Evolutionary conservation across 2,113 vertebrate genomes (phyloP), one percentile per base, ranked within the genome.

Genomic region (Nannobrachium achirus): DNA sequence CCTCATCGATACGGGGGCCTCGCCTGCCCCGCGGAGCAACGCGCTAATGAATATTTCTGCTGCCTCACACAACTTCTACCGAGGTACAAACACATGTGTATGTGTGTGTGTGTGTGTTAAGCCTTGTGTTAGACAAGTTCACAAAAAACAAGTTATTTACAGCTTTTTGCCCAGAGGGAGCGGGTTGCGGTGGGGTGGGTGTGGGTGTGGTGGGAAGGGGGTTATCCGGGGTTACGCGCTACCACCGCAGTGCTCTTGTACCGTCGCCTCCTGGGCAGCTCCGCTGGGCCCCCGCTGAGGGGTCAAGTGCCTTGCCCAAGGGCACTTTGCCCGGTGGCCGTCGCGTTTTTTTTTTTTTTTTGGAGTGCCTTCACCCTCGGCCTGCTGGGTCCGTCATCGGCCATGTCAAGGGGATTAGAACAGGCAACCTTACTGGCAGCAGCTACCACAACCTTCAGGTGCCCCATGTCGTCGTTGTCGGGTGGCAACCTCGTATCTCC

Each of bases 1-100:
- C 88, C 82, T 87, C 69, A 90, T 93, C 92, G 76, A 87, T 91
- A 90, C 88, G 77, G 88, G 84, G 80, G 82, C 48, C 71, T 86
- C 83, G 74, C 76, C 83, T 89, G 80, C 72, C 73, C 80, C 84
- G 77, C 81, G 66, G 71, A 74, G 63, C 61, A 85, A 71, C 66
- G 46, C 51, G 69, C 91, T 92, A 90, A 91, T 93, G 89, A 91
- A 90, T 83, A 92, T 86, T 81, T 79, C 73, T 44, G 73, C 65
- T 58, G 42, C 41, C 59, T 40, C 13, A 50, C 64, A 59, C 56
- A 33, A 42, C 44, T 42, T 50, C 46, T 41, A 19, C 45, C 48
- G 46, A 55, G 41, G 51, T 61, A 16, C 63, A 8, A 41, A 49
- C 33, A 44, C 19, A 10, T 13, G 40, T 10, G 2, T 25, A 50